Conservation (phyloP, 2,113 vertebrate species). For the Numida meleagris region DNA sequence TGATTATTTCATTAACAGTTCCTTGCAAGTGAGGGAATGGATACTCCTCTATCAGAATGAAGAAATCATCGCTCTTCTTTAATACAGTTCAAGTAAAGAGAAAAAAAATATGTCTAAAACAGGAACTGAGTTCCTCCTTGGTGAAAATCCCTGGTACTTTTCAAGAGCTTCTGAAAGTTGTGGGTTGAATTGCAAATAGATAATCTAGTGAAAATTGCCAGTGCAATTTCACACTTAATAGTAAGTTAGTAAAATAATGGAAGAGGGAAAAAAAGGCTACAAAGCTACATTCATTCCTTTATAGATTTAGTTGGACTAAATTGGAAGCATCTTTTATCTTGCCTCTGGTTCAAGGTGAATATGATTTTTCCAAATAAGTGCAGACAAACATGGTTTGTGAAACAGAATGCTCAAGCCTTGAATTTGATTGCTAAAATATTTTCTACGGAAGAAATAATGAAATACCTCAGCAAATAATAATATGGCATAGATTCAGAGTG, state of each 20-base stretch:
- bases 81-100: not conserved
- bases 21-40: not conserved
- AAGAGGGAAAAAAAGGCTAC: not conserved
- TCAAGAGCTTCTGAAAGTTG: not conserved
- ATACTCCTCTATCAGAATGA: not conserved
- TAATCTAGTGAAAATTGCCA: not conserved
- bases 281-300: not conserved
- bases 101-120: not conserved
- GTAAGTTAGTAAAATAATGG: not conserved
- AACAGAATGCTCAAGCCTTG: not conserved
- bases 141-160: not conserved
- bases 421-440: not conserved
- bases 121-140: not conserved
- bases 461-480: not conserved
- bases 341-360: not conserved
- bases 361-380: not conserved
- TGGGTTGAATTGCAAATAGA: not conserved
- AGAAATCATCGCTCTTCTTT: not conserved
- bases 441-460: not conserved
- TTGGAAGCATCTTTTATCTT: not conserved
- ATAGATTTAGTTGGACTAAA: not conserved
- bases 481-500: not conserved
- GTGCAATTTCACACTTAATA: not conserved
- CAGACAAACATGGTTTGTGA: not conserved
- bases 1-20: not conserved